These are phyloP conservation scores for Dasysyrphus albostriatus DNA, from an alignment of 2,888 invertebrate species.

Conservation along the genomic window DNA sequence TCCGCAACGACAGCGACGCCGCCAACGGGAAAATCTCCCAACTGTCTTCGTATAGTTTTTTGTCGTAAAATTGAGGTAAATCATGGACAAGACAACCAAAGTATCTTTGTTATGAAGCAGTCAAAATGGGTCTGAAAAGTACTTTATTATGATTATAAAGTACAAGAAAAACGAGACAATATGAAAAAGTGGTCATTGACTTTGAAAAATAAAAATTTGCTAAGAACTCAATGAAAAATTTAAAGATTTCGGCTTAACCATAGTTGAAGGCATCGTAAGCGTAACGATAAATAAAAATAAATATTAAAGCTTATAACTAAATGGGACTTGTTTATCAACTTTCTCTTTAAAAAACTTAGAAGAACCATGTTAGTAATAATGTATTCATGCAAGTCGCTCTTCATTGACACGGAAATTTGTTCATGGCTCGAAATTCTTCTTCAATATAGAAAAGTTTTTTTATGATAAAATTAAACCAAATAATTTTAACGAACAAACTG, in stretches of 20 bases:
- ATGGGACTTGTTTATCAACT: too few species aligned
- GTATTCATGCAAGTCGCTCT: too few species aligned
- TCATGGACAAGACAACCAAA: not conserved
- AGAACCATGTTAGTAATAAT: too few species aligned
- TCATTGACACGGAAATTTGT: too few species aligned
- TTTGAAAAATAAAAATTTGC: not conserved
- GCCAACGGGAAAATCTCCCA: too few species aligned
- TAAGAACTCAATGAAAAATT: not conserved
- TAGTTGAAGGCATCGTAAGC: not conserved
- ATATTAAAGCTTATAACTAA: too few species aligned
- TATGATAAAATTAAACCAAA: too few species aligned
- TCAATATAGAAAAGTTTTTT: too few species aligned
- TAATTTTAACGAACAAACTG: too few species aligned
- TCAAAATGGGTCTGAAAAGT: not conserved
- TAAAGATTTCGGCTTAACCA: not conserved
- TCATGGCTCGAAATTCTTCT: too few species aligned
- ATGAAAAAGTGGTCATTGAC: slow-evolving; percentile 5
- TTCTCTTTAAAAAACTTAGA: too few species aligned
- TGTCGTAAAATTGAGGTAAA: slow-evolving; percentile 4
- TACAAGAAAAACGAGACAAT: not conserved
- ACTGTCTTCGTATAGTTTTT: not conserved
- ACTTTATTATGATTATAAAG: slow-evolving; percentile 14
- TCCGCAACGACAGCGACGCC: too few species aligned
- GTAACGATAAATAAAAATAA: not conserved
- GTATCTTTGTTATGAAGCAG: not conserved